Base-by-base conservation (phyloP, 2,888 invertebrate genomes). In the Leptinotarsa rubiginosa region DNA sequence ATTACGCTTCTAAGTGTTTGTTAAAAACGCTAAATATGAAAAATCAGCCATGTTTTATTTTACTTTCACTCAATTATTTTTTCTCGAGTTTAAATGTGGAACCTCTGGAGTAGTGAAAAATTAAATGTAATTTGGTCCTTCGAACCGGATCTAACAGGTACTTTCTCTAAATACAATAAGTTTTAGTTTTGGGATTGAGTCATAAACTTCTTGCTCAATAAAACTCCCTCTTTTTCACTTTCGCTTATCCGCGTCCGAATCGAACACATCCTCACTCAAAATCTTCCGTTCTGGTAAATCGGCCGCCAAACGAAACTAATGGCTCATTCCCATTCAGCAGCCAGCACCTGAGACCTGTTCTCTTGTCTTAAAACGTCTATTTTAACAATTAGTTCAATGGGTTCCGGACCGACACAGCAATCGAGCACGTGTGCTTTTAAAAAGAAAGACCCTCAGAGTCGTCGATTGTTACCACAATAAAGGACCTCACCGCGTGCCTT, bases 391-490 rank as follows among this genome's bases (percentile, higher is more conserved):
- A 72, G 74, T 74, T 72, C 76, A 76, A 74, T 74, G 67, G 66
- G 25, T 59, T 71, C 52, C 50, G 67, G 65, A 68, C 66, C 70
- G 62, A 70, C 67, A 74, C 73, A 68, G 70, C 72, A 74, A 74
- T 74, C 70, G 76, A 76, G 72, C 76, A 76, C 76, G 76, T 76
- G 76, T 65, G 73, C 65, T 76, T 76, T 70, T 68, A 64, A 74
- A 74, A 76, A 68, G 72, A 72, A 68, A 70, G 72, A 64, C 74
- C 76, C 74, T 70, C 68, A 41, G 56, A 66, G 65, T 72, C 62
- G 70, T 70, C 67, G 72, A 72, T 70, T 74, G 67, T 75, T 76
- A 69, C 65, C 76, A 74, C 74, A 76, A 76, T 70, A 72, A 71
- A 70, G 65, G 66, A 68, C 66, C 69, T 73, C 73, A 66, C 71